A percentile compares a stretch with the other conserved stretches of the same genome.
These are phyloP conservation scores for Papilio xuthus DNA, from an alignment of 1,140 invertebrate genomes.

Conservation along the genomic window DNA sequence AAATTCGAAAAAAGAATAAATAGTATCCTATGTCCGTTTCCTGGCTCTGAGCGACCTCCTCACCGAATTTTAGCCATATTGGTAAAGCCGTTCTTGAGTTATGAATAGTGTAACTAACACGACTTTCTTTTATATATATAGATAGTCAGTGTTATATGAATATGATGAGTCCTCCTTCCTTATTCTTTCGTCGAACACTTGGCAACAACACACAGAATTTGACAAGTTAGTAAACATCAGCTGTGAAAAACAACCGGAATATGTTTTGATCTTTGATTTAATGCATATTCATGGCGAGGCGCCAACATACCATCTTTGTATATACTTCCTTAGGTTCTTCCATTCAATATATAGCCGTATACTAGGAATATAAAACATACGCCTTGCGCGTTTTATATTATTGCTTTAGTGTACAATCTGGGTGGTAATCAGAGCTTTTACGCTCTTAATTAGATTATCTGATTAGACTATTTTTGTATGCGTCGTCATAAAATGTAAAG, in stretches of 20 bases:
- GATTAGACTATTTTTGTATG: not conserved
- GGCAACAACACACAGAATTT: not conserved
- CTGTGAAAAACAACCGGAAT: slow-evolving; percentile 1
- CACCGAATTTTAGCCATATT: too few relatives aligned
- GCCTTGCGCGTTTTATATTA: not conserved
- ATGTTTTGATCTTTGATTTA: slow-evolving; percentile 24
- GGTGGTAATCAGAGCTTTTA: not conserved
- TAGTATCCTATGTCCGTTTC: too few relatives aligned
- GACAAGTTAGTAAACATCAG: slow-evolving; percentile 19
- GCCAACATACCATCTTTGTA: slow-evolving; percentile 8
- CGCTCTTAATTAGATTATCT: too few relatives aligned
- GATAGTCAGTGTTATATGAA: too few relatives aligned
- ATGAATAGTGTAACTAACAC: too few relatives aligned
- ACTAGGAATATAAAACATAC: not conserved
- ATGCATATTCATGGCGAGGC: slow-evolving; percentile 7
- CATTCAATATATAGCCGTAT: not conserved
- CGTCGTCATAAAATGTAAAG: not conserved
- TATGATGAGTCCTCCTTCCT: too few relatives aligned
- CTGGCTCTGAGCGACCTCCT: too few relatives aligned
- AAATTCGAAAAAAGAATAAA: too few relatives aligned
- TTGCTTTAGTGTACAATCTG: not conserved
- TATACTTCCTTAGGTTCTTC: not conserved
- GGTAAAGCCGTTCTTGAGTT: too few relatives aligned
- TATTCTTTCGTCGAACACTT: not conserved
- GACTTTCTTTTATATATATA: too few relatives aligned